Evolutionary conservation across 1,140 invertebrate genomes (phyloP), one percentile per base, ranked within the genome.

Genomic region (Euura lappo): DNA sequence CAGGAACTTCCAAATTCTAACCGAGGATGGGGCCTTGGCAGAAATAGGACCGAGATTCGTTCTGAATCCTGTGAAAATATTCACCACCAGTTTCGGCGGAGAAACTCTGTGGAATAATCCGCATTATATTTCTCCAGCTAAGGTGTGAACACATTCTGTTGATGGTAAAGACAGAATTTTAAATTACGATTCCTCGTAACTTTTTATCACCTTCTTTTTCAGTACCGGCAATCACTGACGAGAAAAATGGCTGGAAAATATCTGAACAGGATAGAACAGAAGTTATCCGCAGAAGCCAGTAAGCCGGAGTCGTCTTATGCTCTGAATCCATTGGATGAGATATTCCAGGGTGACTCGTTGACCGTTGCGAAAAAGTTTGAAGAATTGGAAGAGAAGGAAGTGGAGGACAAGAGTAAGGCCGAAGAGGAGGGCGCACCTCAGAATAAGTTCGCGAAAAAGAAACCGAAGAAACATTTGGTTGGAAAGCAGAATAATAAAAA

Each of bases 11-110:
- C 98, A 99, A 89, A 99, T 99, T 79, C 88, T 99, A 42, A 96
- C 97, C 69, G 97, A 99, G 89, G 96, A 97, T 89, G 97, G 96
- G 75, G 96, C 95, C 67, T 88, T 99, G 46, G 93, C 95, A 47
- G 99, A 99, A 93, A 97, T 99, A 81, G 98, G 97, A 65, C 98
- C 97, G 6, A 90, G 98, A 88, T 98, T 99, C 91, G 95, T 98
- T 0, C 89, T 99, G 77, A 98, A 99, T 89, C 97, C 97, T 5
- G 96, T 99, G 78, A 94, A 94, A 85, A 92, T 95, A 76, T 99
- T 99, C 89, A 93, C 93, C 74, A 95, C 94, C n/a, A 98, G 97
- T 84, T 99, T 99, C 89, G 93, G 94, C 71, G 98, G 98, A 44
- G 88, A 92, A 72, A 93, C 96, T 13, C 85, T 99, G 42, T 99